Conservation (phyloP, 2,113 vertebrate species). For the Mystacornis crossleyi region DNA sequence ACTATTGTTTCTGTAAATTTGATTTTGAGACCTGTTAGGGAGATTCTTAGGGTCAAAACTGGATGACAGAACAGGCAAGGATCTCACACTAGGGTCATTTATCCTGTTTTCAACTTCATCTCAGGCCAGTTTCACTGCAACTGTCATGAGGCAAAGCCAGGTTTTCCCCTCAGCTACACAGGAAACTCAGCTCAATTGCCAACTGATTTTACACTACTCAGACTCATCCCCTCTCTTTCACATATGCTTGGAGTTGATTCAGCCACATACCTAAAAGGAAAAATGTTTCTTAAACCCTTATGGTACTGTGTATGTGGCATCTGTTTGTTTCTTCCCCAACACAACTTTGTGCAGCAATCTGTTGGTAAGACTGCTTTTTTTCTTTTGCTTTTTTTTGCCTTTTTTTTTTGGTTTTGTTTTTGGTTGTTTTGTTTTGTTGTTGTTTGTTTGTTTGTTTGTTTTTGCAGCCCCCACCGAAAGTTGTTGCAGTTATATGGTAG, state of each 20-base stretch:
- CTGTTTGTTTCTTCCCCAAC: constrained; percentile 18
- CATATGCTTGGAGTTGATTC: not conserved
- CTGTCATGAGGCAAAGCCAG: not conserved
- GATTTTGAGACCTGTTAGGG: not conserved
- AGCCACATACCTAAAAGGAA: not conserved
- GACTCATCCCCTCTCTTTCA: not conserved
- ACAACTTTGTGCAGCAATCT: not conserved
- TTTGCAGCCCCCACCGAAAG: not conserved
- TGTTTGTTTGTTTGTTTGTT: too few species aligned
- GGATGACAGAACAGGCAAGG: not conserved
- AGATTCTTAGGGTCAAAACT: not conserved
- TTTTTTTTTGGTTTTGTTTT: not conserved
- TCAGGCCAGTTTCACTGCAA: not conserved
- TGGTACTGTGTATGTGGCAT: not conserved
- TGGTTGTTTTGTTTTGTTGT: not conserved
- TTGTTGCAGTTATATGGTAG: not conserved
- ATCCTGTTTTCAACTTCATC: not conserved
- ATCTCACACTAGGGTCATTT: not conserved
- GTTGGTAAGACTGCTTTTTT: not conserved
- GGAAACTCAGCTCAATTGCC: not conserved
- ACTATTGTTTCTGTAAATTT: not conserved
- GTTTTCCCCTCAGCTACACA: not conserved
- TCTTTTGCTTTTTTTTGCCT: not conserved
- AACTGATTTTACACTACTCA: not conserved
- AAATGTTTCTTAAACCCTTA: not conserved